A percentile compares a stretch with the other conserved stretches of the same genome.
phyloP scores from a whole-genome alignment of 1,140 invertebrate genomes.

The Pachyrhynchus sulphureomaculatus region DNA sequence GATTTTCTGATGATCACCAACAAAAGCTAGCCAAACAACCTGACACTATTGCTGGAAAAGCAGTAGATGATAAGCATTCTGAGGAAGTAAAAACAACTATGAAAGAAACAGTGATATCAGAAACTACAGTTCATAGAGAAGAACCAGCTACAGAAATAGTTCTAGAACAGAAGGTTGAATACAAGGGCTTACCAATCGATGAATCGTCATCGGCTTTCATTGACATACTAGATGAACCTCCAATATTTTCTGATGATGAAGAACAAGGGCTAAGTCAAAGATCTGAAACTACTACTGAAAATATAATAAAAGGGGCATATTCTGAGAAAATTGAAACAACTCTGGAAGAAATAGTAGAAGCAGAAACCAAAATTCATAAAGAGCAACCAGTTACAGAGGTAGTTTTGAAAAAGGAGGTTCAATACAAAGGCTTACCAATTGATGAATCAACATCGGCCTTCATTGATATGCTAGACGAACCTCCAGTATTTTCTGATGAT shows the following conservation, averaged over 20 bases:
- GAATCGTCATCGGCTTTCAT: slow-evolving; percentile 55
- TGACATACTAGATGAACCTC: slow-evolving; percentile 57
- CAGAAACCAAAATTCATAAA: too few species aligned
- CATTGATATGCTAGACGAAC: slow-evolving; percentile 58
- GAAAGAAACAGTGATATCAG: not conserved
- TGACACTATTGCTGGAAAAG: too few species aligned
- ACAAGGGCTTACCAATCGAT: slow-evolving; percentile 49
- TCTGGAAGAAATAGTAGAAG: too few species aligned
- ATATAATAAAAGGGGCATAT: too few species aligned
- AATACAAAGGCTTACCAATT: slow-evolving; percentile 51
- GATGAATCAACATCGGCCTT: slow-evolving; percentile 52
- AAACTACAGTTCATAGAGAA: not conserved
- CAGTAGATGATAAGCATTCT: too few species aligned
- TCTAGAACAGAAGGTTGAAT: slow-evolving; percentile 31
- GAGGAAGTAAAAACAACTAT: too few species aligned
- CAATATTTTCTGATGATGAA: slow-evolving; percentile 45
- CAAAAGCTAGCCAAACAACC: too few species aligned
- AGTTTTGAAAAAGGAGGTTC: slow-evolving; percentile 9
- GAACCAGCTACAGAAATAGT: not conserved
- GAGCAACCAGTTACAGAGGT: not conserved
- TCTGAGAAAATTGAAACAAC: too few species aligned
- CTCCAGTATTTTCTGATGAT: slow-evolving; percentile 49
- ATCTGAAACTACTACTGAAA: too few species aligned
- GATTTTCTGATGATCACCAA: slow-evolving; percentile 22
- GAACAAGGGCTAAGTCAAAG: not conserved